Evolutionary conservation across 2,888 invertebrate genomes (phyloP).

Genomic region (Apeira syringaria): DNA sequence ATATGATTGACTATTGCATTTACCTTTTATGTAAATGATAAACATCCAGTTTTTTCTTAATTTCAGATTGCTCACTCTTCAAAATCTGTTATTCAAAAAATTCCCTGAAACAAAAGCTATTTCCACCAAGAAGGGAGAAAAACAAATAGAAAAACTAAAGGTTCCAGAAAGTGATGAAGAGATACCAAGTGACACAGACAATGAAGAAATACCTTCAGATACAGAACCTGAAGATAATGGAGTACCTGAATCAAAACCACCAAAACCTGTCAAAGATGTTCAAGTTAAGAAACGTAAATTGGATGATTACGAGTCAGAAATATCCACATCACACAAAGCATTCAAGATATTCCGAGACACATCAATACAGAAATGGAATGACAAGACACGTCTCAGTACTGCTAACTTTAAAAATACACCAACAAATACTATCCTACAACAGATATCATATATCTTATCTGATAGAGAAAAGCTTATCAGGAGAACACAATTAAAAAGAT

Average conservation of each 20-base stretch:
- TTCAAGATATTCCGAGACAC: constrained; percentile 89
- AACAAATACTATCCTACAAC: constrained; percentile 87
- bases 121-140: constrained; percentile 45
- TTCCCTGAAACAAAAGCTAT: constrained; percentile 88
- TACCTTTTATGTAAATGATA: too few relatives aligned
- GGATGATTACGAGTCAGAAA: constrained; percentile 82
- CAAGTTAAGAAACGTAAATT: constrained; percentile 75
- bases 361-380: constrained; percentile 97
- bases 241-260: constrained; percentile 37
- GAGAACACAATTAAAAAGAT: constrained; percentile 91
- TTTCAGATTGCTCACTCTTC: constrained; percentile 69
- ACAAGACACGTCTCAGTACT: constrained; percentile 91
- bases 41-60: background rate
- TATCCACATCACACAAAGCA: constrained; percentile 82
- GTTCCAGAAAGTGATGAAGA: constrained; percentile 71
- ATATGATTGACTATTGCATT: too few relatives aligned
- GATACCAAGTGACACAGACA: constrained; percentile 79
- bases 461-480: constrained; percentile 90
- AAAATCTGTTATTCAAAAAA: constrained; percentile 79
- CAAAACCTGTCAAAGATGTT: constrained; percentile 29
- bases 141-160: constrained; percentile 35
- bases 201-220: constrained; percentile 87
- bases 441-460: constrained; percentile 92
- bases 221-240: constrained; percentile 72
- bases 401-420: constrained; percentile 85